These are phyloP conservation scores for Mongoloraphidia duomilia DNA, from an alignment of 2,888 invertebrate genomes.

Conservation along the genomic window DNA sequence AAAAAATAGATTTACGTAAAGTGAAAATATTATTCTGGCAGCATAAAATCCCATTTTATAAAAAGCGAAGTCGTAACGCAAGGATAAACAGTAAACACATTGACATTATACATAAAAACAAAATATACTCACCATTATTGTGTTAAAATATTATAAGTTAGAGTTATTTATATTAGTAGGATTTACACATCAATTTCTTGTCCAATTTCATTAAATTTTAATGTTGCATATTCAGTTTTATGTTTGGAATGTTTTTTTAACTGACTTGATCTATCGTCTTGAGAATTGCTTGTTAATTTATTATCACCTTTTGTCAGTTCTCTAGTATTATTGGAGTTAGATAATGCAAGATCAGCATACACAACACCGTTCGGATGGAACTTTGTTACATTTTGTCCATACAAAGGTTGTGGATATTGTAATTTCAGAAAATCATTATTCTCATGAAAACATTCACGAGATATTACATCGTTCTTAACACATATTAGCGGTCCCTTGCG, in stretches of 20 bases:
- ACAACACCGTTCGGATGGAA: constrained; percentile 26
- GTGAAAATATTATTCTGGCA: too few species aligned
- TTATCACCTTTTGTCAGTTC: constrained; percentile 13
- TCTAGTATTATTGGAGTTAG: constrained; percentile 21
- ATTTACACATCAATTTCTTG: constrained; percentile 52
- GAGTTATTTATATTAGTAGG: constrained; percentile 12
- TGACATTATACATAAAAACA: background rate
- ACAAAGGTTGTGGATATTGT: constrained; percentile 29
- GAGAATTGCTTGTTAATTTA: constrained; percentile 11
- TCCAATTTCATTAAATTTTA: constrained; percentile 51
- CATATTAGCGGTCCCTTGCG: constrained; percentile 5
- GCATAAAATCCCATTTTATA: too few species aligned
- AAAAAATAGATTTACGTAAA: too few species aligned
- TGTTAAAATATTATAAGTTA: too few species aligned
- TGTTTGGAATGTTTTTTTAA: constrained; percentile 25
- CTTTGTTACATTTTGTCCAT: constrained; percentile 16
- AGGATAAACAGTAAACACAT: too few species aligned
- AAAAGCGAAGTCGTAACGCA: too few species aligned
- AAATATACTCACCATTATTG: constrained; percentile 20
- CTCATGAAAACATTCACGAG: constrained; percentile 21
- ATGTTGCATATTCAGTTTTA: constrained; percentile 46
- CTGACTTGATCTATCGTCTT: constrained; percentile 13
- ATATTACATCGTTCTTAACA: constrained; percentile 6
- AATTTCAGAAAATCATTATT: constrained; percentile 28
- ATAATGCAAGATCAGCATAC: constrained; percentile 34